These are phyloP conservation scores for Ardeotis arabs DNA, from an alignment of 2,113 vertebrate species.

Conservation along the genomic window DNA sequence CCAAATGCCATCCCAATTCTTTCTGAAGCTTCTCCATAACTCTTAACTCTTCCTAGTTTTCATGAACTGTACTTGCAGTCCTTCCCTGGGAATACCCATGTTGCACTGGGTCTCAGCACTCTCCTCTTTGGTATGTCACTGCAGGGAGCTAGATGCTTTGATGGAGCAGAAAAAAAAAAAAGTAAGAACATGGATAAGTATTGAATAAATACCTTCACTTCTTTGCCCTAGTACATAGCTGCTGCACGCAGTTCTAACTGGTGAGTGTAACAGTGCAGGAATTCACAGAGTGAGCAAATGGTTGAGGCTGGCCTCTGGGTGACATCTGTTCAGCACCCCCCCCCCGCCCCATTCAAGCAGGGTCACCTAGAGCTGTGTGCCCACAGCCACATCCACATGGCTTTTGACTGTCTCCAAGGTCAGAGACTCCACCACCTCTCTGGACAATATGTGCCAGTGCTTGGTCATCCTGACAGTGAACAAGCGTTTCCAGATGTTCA, in stretches of 20 bases:
- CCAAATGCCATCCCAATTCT: not conserved
- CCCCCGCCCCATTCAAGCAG: too few relatives aligned
- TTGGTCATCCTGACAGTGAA: fast-evolving
- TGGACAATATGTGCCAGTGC: not conserved
- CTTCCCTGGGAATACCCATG: not conserved
- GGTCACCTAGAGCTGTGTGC: fast-evolving
- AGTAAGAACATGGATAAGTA: not conserved
- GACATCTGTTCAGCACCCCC: not conserved
- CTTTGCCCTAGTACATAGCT: not conserved
- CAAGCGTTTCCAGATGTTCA: not conserved
- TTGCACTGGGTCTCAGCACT: not conserved
- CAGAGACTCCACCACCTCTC: fast-evolving
- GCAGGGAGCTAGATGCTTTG: not conserved
- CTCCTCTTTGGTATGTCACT: not conserved
- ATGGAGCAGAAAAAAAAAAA: not conserved
- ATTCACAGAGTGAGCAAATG: not conserved
- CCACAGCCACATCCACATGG: not conserved
- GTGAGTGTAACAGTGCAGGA: not conserved
- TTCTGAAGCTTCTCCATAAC: not conserved
- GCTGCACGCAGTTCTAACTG: not conserved
- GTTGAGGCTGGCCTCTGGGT: not conserved
- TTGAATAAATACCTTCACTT: not conserved
- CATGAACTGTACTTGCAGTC: not conserved
- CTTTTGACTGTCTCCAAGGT: not conserved
- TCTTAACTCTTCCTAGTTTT: not conserved